phyloP scores from a whole-genome alignment of 2,888 invertebrate genomes.

The Acronicta leporina region DNA sequence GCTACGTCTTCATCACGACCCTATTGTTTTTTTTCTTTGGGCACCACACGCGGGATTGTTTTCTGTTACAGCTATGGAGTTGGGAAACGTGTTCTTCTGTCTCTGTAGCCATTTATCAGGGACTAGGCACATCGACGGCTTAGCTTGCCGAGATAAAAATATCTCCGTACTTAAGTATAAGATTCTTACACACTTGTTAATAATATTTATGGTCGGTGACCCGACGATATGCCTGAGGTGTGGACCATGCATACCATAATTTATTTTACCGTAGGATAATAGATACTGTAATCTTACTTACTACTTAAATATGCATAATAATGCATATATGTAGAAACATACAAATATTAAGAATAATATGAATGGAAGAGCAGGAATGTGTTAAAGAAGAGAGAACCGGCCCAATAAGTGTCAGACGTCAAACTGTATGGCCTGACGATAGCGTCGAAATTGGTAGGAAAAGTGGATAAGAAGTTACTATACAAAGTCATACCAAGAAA shows the following conservation, averaged over 20 bases:
- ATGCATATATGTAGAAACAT: not conserved
- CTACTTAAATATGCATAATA: not conserved
- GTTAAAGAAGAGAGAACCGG: too few relatives aligned
- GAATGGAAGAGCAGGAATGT: too few relatives aligned
- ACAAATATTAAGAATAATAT: too few relatives aligned
- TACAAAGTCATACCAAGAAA: too few relatives aligned
- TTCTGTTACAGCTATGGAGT: constrained; percentile 79
- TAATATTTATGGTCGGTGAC: constrained; percentile 57
- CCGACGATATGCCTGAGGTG: constrained; percentile 43
- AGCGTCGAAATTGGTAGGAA: too few relatives aligned
- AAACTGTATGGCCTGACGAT: too few relatives aligned
- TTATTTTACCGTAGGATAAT: constrained; percentile 33
- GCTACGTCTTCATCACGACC: constrained; percentile 88
- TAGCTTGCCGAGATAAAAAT: constrained; percentile 65
- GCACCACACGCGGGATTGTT: constrained; percentile 84
- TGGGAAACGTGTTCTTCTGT: constrained; percentile 82
- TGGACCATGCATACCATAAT: constrained; percentile 33
- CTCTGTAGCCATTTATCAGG: constrained; percentile 77
- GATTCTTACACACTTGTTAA: constrained; percentile 58
- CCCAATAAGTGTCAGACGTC: too few relatives aligned
- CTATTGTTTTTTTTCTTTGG: constrained; percentile 87
- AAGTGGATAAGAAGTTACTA: too few relatives aligned
- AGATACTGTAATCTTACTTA: not conserved
- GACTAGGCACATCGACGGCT: constrained; percentile 59
- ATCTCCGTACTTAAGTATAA: constrained; percentile 58